Percentiles rank a stretch among this genome's conserved stretches.
These are phyloP conservation scores for Electrophaes corylata DNA, from an alignment of 2,888 invertebrate species.

Conservation along the genomic window DNA sequence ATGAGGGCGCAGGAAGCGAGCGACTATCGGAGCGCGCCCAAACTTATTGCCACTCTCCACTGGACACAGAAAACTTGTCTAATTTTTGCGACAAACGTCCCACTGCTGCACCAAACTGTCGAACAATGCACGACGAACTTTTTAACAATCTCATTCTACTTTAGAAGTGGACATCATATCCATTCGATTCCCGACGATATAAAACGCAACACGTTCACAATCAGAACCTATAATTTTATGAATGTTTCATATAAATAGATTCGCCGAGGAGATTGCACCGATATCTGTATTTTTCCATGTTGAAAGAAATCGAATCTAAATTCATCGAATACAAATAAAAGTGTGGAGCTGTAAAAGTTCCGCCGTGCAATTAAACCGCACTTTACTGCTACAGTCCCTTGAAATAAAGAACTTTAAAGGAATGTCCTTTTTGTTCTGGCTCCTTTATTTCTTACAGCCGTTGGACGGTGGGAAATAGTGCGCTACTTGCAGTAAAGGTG, in stretches of 20 bases:
- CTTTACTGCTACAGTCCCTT: conserved; percentile 78
- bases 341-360: conserved; percentile 66
- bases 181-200: conserved; percentile 16
- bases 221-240: conserved; percentile 42
- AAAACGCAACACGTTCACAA: conserved; percentile 30
- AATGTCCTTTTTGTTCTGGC: conserved; percentile 68
- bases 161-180: conserved; percentile 23
- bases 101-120: conserved; percentile 46
- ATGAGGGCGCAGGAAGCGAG: conserved; percentile 44
- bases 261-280: conserved; percentile 52
- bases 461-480: conserved; percentile 30
- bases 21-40: conserved; percentile 36
- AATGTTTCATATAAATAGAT: conserved; percentile 50
- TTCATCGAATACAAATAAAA: conserved; percentile 74
- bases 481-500: conserved; percentile 56
- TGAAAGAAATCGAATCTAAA: conserved; percentile 68
- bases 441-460: conserved; percentile 31
- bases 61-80: conserved; percentile 62
- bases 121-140: conserved; percentile 31
- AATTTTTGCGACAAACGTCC: conserved; percentile 67
- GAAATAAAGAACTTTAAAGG: conserved; percentile 79
- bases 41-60: conserved; percentile 51
- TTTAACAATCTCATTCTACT: conserved; percentile 28
- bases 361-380: conserved; percentile 79
- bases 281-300: conserved; percentile 54